Conservation (phyloP, 1,140 invertebrate genomes). For the Drosophila quadrilineata region DNA sequence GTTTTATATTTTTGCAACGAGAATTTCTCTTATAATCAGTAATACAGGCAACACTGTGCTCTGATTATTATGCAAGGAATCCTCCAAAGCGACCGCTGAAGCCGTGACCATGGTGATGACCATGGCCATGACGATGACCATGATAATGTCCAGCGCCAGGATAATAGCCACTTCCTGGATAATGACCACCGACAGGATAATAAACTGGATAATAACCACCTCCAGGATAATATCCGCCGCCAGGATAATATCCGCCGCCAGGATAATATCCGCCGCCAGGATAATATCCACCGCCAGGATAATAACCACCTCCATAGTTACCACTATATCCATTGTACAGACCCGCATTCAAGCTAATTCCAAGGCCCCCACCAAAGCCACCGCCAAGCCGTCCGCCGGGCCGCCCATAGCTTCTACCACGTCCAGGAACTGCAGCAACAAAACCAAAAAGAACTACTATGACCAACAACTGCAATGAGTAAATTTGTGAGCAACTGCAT, state of each 20-base stretch:
- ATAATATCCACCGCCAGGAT: conserved; percentile 32
- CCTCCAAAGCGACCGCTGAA: no score
- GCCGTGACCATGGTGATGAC: no score
- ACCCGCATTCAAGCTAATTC: conserved; percentile 39
- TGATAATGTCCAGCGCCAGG: conserved; percentile 28
- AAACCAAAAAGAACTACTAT: no score
- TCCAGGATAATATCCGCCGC: conserved; percentile 16
- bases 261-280: conserved; percentile 20
- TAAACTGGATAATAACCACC: conserved; percentile 36
- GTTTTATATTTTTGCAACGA: no score
- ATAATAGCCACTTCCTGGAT: conserved; percentile 37
- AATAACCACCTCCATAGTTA: conserved; percentile 37
- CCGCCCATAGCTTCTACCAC: conserved; percentile 59
- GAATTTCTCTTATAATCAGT: no score
- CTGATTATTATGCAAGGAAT: no score
- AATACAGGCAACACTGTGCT: no score
- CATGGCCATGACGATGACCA: no score
- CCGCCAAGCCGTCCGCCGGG: conserved; percentile 61
- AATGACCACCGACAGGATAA: conserved; percentile 20
- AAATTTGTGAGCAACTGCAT: no score
- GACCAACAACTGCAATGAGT: conserved; percentile 13
- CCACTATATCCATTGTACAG: conserved; percentile 60
- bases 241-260: conserved; percentile 35
- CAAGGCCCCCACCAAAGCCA: conserved; percentile 50
- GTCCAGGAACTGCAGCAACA: conserved; percentile 50